A percentile compares a stretch with the other conserved stretches of the same genome.
Evolutionary conservation across 2,113 vertebrate genomes (phyloP).

Genomic region (Zapornia atra): DNA sequence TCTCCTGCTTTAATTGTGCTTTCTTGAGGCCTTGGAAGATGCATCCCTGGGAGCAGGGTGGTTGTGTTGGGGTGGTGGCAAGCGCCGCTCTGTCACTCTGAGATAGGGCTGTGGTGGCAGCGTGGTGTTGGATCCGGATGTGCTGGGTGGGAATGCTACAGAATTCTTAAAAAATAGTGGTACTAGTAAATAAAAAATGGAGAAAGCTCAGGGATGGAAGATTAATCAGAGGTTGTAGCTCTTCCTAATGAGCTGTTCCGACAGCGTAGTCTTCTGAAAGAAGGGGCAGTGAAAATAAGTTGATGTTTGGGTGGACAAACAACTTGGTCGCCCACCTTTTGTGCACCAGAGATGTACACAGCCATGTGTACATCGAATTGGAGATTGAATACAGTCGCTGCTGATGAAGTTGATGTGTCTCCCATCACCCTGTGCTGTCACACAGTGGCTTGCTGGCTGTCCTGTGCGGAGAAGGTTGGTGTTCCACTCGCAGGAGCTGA

Average conservation of each 20-base stretch:
- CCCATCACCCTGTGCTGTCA: accelerated
- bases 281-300: not conserved
- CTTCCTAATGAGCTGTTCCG: not conserved
- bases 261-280: not conserved
- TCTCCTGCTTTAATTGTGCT: not conserved
- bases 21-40: not conserved
- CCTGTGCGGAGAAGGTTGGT: not conserved
- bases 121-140: not conserved
- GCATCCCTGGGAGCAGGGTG: not conserved
- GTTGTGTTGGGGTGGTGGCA: not conserved
- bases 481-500: not conserved
- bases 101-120: not conserved
- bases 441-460: not conserved
- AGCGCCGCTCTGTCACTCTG: not conserved
- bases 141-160: not conserved
- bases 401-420: not conserved
- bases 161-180: not conserved
- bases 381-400: not conserved
- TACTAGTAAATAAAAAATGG: not conserved
- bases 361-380: too few relatives aligned
- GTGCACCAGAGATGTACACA: not conserved
- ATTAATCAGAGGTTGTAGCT: not conserved
- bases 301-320: not conserved
- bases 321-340: not conserved
- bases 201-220: not conserved